A percentile compares a stretch with the other conserved stretches of the same genome.
Conservation (phyloP, 2,797 vertebrate genomes). For the Furcifer pardalis region DNA sequence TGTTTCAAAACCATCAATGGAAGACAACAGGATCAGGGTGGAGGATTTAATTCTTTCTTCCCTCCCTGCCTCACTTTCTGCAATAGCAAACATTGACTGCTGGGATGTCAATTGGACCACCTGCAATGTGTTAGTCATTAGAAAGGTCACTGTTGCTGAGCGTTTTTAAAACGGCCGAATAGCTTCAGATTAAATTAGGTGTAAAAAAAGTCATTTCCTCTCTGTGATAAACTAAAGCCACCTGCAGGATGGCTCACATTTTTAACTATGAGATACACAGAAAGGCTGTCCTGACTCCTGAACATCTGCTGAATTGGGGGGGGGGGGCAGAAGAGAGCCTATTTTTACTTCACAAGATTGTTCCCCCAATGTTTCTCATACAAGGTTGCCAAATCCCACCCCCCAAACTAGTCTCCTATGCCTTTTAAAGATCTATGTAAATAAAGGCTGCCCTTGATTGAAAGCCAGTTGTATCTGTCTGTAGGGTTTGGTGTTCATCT, state of each 20-base stretch:
- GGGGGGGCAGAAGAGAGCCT: constrained; percentile 52
- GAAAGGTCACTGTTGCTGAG: constrained; percentile 91
- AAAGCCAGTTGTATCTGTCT: too few species aligned
- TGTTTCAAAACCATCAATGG: constrained; percentile 69
- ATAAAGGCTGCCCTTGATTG: too few species aligned
- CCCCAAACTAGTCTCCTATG: neutral
- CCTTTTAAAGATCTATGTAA: too few species aligned
- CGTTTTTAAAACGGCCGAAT: constrained; percentile 91
- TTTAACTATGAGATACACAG: constrained; percentile 77
- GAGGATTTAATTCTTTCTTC: constrained; percentile 64
- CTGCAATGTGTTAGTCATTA: constrained; percentile 98
- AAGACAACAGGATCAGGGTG: constrained; percentile 66
- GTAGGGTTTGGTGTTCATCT: too few species aligned
- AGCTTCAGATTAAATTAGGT: constrained; percentile 99
- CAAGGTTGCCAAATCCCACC: neutral
- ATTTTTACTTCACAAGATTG: constrained; percentile 57
- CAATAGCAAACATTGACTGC: constrained; percentile 82
- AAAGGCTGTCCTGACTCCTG: constrained; percentile 63
- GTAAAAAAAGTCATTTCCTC: constrained; percentile 99
- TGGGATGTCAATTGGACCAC: constrained; percentile 86
- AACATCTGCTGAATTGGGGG: constrained; percentile 48
- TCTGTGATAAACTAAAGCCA: constrained; percentile 93
- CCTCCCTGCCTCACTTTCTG: constrained; percentile 28
- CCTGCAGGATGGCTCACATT: constrained; percentile 87
- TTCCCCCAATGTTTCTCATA: constrained; percentile 33